Conservation (phyloP, 2,888 invertebrate species). For the Dascillus cervinus region DNA sequence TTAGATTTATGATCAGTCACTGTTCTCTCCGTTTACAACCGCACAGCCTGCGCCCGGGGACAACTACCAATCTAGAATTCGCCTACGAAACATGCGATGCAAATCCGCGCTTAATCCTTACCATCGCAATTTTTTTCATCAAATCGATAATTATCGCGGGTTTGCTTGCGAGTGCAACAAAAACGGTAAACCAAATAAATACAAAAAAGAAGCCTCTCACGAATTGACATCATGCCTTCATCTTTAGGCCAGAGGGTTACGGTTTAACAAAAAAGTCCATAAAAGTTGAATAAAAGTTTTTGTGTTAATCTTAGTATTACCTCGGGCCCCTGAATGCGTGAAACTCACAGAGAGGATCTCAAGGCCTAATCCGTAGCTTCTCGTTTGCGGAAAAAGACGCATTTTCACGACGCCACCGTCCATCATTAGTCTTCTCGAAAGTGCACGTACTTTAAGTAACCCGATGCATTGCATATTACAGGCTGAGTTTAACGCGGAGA, state of each 20-base stretch:
- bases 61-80: slow-evolving; percentile 12
- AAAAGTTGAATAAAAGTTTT: slow-evolving; percentile 17
- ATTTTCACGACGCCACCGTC: slow-evolving; percentile 14
- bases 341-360: slow-evolving; percentile 15
- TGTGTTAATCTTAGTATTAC: slow-evolving; percentile 17
- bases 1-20: slow-evolving; percentile 17
- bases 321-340: slow-evolving; percentile 14
- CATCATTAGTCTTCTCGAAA: no score
- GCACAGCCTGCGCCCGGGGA: slow-evolving; percentile 14
- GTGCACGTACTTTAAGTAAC: no score
- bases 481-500: no score
- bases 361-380: slow-evolving; percentile 14
- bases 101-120: no score
- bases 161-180: no score
- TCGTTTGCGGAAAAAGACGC: slow-evolving; percentile 10
- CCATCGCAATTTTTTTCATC: no score
- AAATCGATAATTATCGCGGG: no score
- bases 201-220: no score
- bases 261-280: slow-evolving; percentile 12
- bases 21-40: slow-evolving; percentile 17
- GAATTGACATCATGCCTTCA: slow-evolving; percentile 4
- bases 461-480: no score
- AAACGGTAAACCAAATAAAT: no score
- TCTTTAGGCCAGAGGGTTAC: slow-evolving; percentile 13
- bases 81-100: not conserved